Evolutionary conservation across 2,113 vertebrate genomes (phyloP).

Genomic region (Poicephalus meyeri): DNA sequence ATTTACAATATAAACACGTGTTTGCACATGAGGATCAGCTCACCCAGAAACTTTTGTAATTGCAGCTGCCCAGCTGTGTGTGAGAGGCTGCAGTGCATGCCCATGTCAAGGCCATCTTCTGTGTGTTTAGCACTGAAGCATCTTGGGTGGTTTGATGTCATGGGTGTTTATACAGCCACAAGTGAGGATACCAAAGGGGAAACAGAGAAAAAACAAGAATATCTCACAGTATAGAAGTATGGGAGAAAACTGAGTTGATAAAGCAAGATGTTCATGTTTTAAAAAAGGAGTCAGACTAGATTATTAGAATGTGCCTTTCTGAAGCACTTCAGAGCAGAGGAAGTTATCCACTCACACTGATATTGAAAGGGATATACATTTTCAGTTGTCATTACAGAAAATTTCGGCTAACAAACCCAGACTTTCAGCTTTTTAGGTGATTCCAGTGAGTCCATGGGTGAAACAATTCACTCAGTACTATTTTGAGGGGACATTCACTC

Average conservation of each 20-base stretch:
- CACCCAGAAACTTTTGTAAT: not conserved
- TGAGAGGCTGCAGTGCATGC: not conserved
- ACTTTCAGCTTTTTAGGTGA: not conserved
- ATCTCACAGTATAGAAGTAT: not conserved
- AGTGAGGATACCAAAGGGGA: not conserved
- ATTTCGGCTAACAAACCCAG: not conserved
- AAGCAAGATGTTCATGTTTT: not conserved
- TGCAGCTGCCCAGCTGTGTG: conserved; percentile 22
- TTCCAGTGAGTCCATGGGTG: not conserved
- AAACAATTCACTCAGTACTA: not conserved
- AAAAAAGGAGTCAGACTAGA: not conserved
- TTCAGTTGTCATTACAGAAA: not conserved
- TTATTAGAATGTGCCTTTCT: not conserved
- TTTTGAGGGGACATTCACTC: not conserved
- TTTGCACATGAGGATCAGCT: conserved; percentile 49
- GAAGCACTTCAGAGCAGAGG: not conserved
- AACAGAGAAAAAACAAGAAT: not conserved
- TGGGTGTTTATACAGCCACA: not conserved
- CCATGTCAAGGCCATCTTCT: not conserved
- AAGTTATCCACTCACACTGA: not conserved
- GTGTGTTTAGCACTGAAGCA: not conserved
- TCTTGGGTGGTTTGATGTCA: not conserved
- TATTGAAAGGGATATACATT: not conserved
- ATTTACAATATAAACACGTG: conserved; percentile 42
- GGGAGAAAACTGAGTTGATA: not conserved